Conservation (phyloP, 2,797 vertebrate genomes). For the Champsocephalus gunnari region DNA sequence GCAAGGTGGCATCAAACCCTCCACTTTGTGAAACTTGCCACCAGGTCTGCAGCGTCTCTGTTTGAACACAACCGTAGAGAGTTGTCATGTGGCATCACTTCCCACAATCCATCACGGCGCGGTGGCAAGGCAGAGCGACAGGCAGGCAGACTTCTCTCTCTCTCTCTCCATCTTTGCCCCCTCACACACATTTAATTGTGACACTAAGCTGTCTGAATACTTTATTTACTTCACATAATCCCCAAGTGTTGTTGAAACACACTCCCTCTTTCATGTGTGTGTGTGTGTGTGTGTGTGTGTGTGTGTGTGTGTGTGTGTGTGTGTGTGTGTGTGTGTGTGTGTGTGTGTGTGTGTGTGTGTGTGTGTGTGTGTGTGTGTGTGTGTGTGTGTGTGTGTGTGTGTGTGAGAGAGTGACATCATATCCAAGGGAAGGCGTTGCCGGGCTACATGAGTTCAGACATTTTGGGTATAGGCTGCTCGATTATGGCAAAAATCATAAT, state of each 20-base stretch:
- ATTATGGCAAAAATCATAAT: too few relatives aligned
- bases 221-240: slow-evolving; percentile 62
- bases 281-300: slow-evolving; percentile 15
- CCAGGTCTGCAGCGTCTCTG: slow-evolving; percentile 26
- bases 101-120: slow-evolving; percentile 60
- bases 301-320: slow-evolving; percentile 4
- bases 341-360: slow-evolving; percentile 8
- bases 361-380: slow-evolving; percentile 1
- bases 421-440: slow-evolving; percentile 26
- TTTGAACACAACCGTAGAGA: slow-evolving; percentile 40
- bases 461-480: slow-evolving; percentile 17
- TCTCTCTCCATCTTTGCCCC: slow-evolving; percentile 14
- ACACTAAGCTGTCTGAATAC: slow-evolving; percentile 53
- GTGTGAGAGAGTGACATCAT: slow-evolving; percentile 36
- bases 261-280: not conserved
- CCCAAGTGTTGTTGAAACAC: slow-evolving; percentile 40
- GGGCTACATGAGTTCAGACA: slow-evolving; percentile 49
- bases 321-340: slow-evolving; percentile 17
- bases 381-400: slow-evolving; percentile 7
- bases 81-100: slow-evolving; percentile 67
- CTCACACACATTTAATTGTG: slow-evolving; percentile 52
- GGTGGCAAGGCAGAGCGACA: slow-evolving; percentile 39
- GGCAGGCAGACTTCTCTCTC: slow-evolving; percentile 12
- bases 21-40: slow-evolving; percentile 29
- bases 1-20: slow-evolving; percentile 2